These are phyloP conservation scores for Danionella dracula DNA, from an alignment of 2,797 vertebrate species.

Conservation along the genomic window DNA sequence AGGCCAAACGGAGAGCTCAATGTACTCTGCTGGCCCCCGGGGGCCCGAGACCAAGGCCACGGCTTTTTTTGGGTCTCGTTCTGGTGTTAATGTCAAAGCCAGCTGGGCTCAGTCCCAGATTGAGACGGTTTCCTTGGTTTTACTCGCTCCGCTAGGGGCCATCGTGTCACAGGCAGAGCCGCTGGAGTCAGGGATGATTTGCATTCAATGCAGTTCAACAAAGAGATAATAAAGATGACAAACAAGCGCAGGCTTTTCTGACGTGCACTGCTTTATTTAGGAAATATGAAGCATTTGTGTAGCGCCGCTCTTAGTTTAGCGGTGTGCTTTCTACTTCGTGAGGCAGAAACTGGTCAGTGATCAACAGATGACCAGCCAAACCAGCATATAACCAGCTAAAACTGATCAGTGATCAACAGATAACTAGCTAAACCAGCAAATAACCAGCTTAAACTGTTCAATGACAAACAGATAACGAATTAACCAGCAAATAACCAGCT, in stretches of 20 bases:
- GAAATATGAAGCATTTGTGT: no score
- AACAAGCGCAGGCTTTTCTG: neutral
- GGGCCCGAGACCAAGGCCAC: conserved; percentile 75
- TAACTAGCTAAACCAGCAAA: no score
- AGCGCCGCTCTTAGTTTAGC: no score
- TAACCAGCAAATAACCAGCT: no score
- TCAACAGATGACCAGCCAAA: no score
- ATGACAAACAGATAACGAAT: no score
- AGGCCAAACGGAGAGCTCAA: conserved; percentile 76
- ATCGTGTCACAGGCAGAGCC: conserved; percentile 64
- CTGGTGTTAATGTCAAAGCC: conserved; percentile 76
- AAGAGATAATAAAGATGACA: conserved; percentile 28
- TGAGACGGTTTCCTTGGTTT: conserved; percentile 79
- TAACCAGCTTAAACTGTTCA: no score
- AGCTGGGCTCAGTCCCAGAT: conserved; percentile 73
- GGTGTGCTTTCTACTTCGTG: no score
- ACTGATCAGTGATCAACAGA: no score
- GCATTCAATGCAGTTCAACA: conserved; percentile 22
- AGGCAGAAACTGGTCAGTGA: no score
- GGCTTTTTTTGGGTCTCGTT: conserved; percentile 76
- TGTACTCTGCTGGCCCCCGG: conserved; percentile 72
- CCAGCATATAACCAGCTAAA: no score
- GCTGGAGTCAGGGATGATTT: conserved; percentile 37
- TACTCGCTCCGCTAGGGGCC: conserved; percentile 79
- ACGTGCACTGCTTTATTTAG: neutral